Evolutionary conservation across 2,888 invertebrate species (phyloP).

Genomic region (Geophilus truncorum): DNA sequence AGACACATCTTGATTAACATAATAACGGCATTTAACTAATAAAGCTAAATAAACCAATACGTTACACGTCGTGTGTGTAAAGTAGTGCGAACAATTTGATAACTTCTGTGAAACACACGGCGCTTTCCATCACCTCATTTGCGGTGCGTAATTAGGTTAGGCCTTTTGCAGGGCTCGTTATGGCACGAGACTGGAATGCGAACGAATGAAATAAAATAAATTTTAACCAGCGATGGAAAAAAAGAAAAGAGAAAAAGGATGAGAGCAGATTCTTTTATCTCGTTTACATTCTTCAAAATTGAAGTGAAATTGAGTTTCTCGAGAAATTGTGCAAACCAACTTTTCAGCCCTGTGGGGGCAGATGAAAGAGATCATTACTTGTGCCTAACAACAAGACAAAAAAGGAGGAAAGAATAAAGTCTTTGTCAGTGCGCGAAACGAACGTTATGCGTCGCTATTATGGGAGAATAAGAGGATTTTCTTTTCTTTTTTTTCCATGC

Average conservation of each 20-base stretch:
- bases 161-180: not conserved
- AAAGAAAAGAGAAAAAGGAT: not conserved
- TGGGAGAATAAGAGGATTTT: not conserved
- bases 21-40: not conserved
- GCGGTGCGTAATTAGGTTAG: not conserved
- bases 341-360: not conserved
- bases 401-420: not conserved
- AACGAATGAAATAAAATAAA: not conserved
- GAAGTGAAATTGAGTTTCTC: not conserved
- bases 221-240: not conserved
- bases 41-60: not conserved
- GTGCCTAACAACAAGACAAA: not conserved
- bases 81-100: not conserved
- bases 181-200: not conserved
- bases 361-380: slow-evolving; percentile 13
- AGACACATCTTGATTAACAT: not conserved
- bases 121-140: not conserved
- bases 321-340: not conserved
- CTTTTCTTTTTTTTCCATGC: not conserved
- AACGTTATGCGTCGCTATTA: not conserved
- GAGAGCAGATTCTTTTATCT: not conserved
- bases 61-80: not conserved
- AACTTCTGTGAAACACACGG: not conserved
- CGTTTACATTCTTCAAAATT: slow-evolving; percentile 17
- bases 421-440: not conserved